Conservation (phyloP, 1,140 invertebrate genomes). For the Trachymyrmex septentrionalis region DNA sequence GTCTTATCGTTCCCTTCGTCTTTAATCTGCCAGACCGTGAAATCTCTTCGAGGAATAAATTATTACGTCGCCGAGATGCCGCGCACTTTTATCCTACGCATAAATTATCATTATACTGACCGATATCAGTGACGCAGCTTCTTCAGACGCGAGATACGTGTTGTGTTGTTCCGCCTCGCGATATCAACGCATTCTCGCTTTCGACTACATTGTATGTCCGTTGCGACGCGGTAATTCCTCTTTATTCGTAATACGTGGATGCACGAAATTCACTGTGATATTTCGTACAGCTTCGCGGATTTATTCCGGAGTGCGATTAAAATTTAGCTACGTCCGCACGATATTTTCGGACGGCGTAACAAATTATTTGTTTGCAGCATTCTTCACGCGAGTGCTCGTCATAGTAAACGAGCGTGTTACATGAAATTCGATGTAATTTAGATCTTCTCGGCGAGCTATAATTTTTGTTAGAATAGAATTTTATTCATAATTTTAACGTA, state of each 20-base stretch:
- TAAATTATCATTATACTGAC: slow-evolving; percentile 23
- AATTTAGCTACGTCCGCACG: background rate
- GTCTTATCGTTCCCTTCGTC: background rate
- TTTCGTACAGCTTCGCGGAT: background rate
- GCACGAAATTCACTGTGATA: background rate
- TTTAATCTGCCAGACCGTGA: slow-evolving; percentile 19
- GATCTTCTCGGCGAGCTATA: background rate
- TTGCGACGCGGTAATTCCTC: background rate
- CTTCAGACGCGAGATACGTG: background rate
- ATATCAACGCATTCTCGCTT: background rate
- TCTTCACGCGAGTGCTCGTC: background rate
- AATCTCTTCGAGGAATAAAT: slow-evolving; percentile 44
- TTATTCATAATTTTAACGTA: background rate
- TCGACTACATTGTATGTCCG: background rate
- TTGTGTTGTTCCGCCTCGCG: background rate
- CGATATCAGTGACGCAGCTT: background rate
- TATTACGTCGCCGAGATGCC: background rate
- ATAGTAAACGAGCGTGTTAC: background rate
- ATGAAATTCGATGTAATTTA: background rate
- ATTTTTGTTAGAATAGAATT: background rate
- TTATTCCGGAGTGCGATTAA: background rate
- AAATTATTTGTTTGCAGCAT: background rate
- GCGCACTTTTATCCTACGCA: background rate
- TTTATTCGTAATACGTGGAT: background rate
- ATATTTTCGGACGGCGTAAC: background rate